These are phyloP conservation scores for Nomada fucata DNA, from an alignment of 2,888 invertebrate genomes.

Conservation along the genomic window DNA sequence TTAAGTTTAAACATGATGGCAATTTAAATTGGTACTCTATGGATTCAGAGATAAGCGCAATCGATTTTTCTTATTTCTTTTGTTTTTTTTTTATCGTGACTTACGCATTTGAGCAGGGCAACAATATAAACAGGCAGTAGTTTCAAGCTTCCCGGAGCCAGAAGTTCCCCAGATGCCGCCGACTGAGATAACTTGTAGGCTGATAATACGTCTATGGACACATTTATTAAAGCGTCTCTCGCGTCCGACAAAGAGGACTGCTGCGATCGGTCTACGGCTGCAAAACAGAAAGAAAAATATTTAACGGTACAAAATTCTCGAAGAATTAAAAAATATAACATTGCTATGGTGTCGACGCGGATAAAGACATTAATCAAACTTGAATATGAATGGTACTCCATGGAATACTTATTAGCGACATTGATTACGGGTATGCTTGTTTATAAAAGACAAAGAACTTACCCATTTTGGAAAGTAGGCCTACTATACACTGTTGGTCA, in stretches of 20 bases:
- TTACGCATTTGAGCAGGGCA: constrained; percentile 94
- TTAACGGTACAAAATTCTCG: neutral
- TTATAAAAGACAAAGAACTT: constrained; percentile 71
- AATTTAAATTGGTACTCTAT: neutral
- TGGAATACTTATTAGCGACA: neutral
- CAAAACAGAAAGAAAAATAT: constrained; percentile 22
- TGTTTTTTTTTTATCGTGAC: constrained; percentile 72
- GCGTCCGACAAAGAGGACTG: constrained; percentile 95
- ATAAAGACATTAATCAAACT: neutral
- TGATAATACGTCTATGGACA: constrained; percentile 94
- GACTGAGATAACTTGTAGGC: constrained; percentile 88
- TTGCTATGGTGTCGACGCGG: no score
- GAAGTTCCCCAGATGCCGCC: constrained; percentile 86
- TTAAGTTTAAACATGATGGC: no score
- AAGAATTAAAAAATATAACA: neutral
- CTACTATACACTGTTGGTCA: constrained; percentile 97
- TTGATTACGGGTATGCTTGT: neutral
- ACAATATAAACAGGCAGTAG: constrained; percentile 95
- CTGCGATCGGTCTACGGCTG: constrained; percentile 95
- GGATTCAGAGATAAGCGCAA: no score
- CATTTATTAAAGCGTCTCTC: constrained; percentile 97
- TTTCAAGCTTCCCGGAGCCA: constrained; percentile 91
- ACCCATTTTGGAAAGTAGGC: constrained; percentile 98
- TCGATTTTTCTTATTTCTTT: no score
- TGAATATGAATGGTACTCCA: neutral